Base-by-base conservation (phyloP, 2,888 invertebrate genomes). In the Pandemis corylana region DNA sequence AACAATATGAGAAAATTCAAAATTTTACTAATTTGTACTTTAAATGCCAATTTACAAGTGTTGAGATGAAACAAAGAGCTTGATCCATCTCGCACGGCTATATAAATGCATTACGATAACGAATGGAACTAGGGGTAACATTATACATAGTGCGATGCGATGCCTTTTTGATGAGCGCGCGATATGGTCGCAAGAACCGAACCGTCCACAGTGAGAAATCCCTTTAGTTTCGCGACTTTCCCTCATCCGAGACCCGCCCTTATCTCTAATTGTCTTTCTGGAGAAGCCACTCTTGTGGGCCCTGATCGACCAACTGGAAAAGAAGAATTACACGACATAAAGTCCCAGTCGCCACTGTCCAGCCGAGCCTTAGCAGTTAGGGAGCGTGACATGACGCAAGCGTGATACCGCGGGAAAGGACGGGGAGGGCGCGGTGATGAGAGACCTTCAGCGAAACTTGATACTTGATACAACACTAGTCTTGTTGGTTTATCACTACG, bases 241-340 rank as follows among this genome's bases (percentile, higher is more conserved):
- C 93, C 93, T 88, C 92, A 88, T 90, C 91, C 88, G 90, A 90
- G 86, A 89, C 92, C 92, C 90, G 89, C 91, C 91, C 90, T 85
- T 90, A 92, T 88, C 85, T 90, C 92, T 94, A 94, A 94, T 94
- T 94, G 93, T 94, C 94, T 94, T 94, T 94, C 94, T 92, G 94
- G 92, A 94, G 89, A 89, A 94, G 94, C 94, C 94, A 94, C 93
- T 94, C 94, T 93, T 94, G 93, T 91, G 93, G 93, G 89, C 93
- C 94, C 94, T 94, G 94, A 93, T 94, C 94, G 93, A 94, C 94
- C 94, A 94, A 91, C 94, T 94, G 94, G 91, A 94, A 94, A 94
- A 94, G 93, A 94, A 94, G 92, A 94, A 94, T 85, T 86, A 87
- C 92, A 94, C 89, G 93, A 92, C 92, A 92, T 94, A 90, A 89